Conservation (phyloP, 2,797 vertebrate species). For the Acridotheres tristis region DNA sequence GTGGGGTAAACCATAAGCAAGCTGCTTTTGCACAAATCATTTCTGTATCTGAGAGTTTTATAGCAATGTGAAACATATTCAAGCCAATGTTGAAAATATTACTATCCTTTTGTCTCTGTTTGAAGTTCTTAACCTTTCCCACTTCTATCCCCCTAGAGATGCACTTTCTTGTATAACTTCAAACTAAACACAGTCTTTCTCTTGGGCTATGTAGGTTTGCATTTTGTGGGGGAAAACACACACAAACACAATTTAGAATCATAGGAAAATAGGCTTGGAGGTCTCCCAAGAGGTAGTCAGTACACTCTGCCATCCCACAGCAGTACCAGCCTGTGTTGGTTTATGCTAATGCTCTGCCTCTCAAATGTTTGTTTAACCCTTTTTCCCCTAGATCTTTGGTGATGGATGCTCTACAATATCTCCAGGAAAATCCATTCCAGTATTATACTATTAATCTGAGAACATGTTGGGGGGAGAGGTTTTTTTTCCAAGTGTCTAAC, state of each 20-base stretch:
- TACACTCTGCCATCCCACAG: not conserved
- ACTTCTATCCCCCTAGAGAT: not conserved
- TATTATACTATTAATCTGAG: not conserved
- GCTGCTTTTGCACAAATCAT: not conserved
- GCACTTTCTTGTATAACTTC: not conserved
- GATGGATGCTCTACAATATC: not conserved
- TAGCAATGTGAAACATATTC: not conserved
- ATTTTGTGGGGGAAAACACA: not conserved
- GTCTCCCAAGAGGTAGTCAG: not conserved
- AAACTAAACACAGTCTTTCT: not conserved
- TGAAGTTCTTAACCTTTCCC: slow-evolving; percentile 34
- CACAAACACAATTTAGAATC: not conserved
- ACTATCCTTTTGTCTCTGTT: not conserved
- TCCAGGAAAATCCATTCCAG: not conserved
- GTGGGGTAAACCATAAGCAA: not conserved
- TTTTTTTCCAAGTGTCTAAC: not conserved
- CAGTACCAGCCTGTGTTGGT: not conserved
- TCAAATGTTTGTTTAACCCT: not conserved
- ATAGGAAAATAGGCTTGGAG: not conserved
- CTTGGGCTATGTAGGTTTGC: slow-evolving; percentile 12
- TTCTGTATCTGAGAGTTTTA: not conserved
- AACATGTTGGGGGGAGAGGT: fast-evolving
- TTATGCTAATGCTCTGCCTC: not conserved
- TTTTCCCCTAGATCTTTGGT: not conserved
- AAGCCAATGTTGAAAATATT: not conserved